Evolutionary conservation across 2,113 vertebrate species (phyloP), one percentile per base, ranked within the genome.

Genomic region (Phrynosoma blainvillii): DNA sequence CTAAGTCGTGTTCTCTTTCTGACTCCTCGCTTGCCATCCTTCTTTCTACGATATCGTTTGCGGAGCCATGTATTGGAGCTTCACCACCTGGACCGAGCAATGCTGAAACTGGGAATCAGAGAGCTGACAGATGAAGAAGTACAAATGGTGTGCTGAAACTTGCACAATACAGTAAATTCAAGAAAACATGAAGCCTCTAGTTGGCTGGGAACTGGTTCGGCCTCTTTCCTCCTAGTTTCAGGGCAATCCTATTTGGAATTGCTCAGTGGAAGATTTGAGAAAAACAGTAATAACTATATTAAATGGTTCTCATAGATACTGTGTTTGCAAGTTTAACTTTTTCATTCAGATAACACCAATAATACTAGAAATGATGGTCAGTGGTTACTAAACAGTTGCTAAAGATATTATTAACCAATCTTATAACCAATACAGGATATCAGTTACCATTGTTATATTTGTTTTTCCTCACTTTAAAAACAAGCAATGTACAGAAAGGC

Each of bases 1-100:
- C 94, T 99, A 87, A 97, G 98, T 94, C 95, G 81, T 0, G 95
- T 98, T 86, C 96, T 99, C 93, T 98, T 99, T 90, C 96, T 99
- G 73, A 98, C 97, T 0, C 96, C 98, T 0, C 91, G 94, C 76
- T 91, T 99, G 16, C 99, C 98, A 0, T 84, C 94, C 0, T 91
- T 96, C 54, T 9, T 98, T 82, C 92, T 99, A 87, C 90, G 97
- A 78, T 90, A 13, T 0, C 98, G 98, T 14, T 96, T 99, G 82
- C 96, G 87, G 66, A 94, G 91, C 79, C 98, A 98, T 32, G 92
- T 96, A 36, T 79, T 95, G 89, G 98, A 98, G 93, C 96, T 99
- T 90, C 93, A 96, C 66, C 97, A 97, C 0, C 96, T 99, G 94
- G 99, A 99, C 93, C 96, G 92, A 0, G 98, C 98, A 75, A 94